Evolutionary conservation across 2,888 invertebrate species (phyloP).

Genomic region (Steromphala cineraria): DNA sequence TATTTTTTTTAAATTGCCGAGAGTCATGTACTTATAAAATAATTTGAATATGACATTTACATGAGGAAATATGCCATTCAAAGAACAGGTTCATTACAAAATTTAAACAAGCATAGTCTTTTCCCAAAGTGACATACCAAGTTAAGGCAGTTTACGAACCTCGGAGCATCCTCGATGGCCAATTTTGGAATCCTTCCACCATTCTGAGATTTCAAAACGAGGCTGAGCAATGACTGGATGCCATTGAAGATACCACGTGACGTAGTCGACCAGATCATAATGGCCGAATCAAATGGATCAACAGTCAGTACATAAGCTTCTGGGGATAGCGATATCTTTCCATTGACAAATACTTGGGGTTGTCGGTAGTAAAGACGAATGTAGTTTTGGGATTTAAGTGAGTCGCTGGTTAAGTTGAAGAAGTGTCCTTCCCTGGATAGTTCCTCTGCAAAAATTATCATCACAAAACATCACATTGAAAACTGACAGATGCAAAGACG

Average conservation of each 20-base stretch:
- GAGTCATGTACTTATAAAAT: no score
- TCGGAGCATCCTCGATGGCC: conserved; percentile 51
- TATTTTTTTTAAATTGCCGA: no score
- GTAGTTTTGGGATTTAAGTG: neutral
- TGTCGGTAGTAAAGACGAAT: conserved; percentile 24
- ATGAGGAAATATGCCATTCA: no score
- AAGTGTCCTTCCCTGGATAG: neutral
- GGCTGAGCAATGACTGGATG: conserved; percentile 41
- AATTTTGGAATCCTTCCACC: conserved; percentile 40
- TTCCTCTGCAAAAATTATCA: neutral
- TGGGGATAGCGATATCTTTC: neutral
- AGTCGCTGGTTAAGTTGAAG: neutral
- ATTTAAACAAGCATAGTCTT: no score
- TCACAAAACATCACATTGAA: neutral
- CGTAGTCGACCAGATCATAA: conserved; percentile 31
- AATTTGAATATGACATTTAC: no score
- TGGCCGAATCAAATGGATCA: conserved; percentile 28
- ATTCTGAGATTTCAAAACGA: conserved; percentile 31
- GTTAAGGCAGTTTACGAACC: neutral
- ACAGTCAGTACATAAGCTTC: conserved; percentile 50
- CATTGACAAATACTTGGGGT: neutral
- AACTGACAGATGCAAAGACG: neutral
- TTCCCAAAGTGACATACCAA: no score
- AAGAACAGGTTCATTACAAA: no score
- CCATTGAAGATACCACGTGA: conserved; percentile 41